These are phyloP conservation scores for Apamea anceps DNA, from an alignment of 2,888 invertebrate species.

Conservation along the genomic window DNA sequence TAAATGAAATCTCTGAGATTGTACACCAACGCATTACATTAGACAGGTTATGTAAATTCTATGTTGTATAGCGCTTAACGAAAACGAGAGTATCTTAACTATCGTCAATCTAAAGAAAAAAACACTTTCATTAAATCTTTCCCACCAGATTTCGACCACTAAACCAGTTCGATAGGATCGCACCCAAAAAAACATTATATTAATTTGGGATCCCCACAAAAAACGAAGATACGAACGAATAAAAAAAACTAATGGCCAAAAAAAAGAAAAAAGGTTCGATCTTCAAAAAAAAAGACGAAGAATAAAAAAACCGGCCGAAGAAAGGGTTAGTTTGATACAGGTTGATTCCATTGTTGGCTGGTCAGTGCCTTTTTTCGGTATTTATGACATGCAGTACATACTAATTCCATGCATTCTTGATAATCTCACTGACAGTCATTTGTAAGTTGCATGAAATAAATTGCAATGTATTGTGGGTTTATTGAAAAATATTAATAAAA, in stretches of 20 bases:
- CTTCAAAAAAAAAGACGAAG: constrained; percentile 73
- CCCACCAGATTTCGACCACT: constrained; percentile 78
- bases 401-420: constrained; percentile 26
- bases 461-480: constrained; percentile 27
- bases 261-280: constrained; percentile 86
- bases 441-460: constrained; percentile 39
- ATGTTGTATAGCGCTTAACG: constrained; percentile 65
- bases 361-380: constrained; percentile 60
- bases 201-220: constrained; percentile 90
- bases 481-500: constrained; percentile 28
- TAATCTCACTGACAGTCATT: constrained; percentile 51
- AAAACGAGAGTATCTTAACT: constrained; percentile 86
- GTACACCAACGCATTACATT: constrained; percentile 43
- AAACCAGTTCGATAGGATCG: constrained; percentile 85
- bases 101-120: constrained; percentile 75
- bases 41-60: constrained; percentile 64
- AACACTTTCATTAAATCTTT: constrained; percentile 88
- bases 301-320: constrained; percentile 76
- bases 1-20: constrained; percentile 44
- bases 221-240: constrained; percentile 85
- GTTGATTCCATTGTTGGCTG: constrained; percentile 75
- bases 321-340: constrained; percentile 86
- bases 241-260: constrained; percentile 89
- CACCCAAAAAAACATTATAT: constrained; percentile 86
- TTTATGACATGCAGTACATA: constrained; percentile 55